Conservation (phyloP, 2,797 vertebrate species). For the Kryptolebias ocellatus region DNA sequence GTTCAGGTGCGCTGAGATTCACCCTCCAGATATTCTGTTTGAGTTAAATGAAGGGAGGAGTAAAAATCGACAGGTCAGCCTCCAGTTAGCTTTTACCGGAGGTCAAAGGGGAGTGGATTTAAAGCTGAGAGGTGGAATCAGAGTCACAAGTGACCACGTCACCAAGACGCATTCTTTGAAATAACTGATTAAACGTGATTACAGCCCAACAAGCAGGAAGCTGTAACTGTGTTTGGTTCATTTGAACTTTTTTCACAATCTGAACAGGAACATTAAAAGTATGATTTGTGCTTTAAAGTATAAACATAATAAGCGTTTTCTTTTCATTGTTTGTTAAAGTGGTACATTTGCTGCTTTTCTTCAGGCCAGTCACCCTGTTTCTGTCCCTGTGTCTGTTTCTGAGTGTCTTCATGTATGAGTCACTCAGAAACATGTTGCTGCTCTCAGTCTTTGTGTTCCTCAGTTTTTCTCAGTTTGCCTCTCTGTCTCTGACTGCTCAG, state of each 20-base stretch:
- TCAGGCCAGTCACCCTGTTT: slow-evolving; percentile 43
- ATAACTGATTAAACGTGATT: too few relatives aligned
- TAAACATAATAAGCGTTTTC: not conserved
- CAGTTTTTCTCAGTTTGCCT: slow-evolving; percentile 32
- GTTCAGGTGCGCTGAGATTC: slow-evolving; percentile 28
- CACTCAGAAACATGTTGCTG: slow-evolving; percentile 44
- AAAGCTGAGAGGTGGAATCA: slow-evolving; percentile 42
- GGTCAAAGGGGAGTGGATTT: slow-evolving; percentile 37
- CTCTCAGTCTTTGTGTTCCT: slow-evolving; percentile 14
- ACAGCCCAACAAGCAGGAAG: too few relatives aligned
- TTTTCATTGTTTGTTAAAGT: slow-evolving; percentile 41
- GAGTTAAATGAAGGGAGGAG: slow-evolving; percentile 42
- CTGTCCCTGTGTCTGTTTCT: slow-evolving; percentile 51
- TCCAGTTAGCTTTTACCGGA: slow-evolving; percentile 56
- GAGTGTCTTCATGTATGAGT: slow-evolving; percentile 47
- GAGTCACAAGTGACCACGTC: slow-evolving; percentile 52
- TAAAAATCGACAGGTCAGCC: slow-evolving; percentile 49
- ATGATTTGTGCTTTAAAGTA: too few relatives aligned
- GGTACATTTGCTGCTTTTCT: slow-evolving; percentile 43
- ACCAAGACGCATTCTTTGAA: slow-evolving; percentile 29
- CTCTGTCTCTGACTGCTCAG: slow-evolving; percentile 41
- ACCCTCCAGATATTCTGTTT: slow-evolving; percentile 45
- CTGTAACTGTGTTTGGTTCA: too few relatives aligned
- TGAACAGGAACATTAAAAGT: too few relatives aligned
- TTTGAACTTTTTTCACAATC: too few relatives aligned